Evolutionary conservation across 92 coral and sea anemone genomes (phyloP), one percentile per base, ranked within the genome.

Genomic region (Phymanthus crucifer): DNA sequence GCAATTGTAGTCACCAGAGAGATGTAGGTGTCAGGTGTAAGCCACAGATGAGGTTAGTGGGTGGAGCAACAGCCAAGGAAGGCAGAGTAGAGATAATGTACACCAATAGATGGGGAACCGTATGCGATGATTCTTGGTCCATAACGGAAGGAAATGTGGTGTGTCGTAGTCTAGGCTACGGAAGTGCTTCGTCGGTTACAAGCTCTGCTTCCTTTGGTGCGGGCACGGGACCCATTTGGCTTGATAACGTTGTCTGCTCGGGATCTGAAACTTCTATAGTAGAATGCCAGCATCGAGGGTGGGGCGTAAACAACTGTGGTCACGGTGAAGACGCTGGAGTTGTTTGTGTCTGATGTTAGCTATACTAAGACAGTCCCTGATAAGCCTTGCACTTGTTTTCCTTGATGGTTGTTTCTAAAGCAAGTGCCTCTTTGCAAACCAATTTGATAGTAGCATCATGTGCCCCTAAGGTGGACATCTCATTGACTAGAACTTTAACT

Each of bases 1-100:
- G 54, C 1, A 26, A 71, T 0, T 89, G 93, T 27, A 6, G n/a
- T 3, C 93, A 89, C 68, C 33, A 31, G 5, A 84, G 86, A 72
- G 90, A 89, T 50, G 88, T 86, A 11, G 93, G 93, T 14, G 82
- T 89, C 24, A 83, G 82, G 0, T 89, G 93, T 52, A 58, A 58
- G 32, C 31, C 32, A 54, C 11, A 4, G 66, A 58, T 58, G 23
- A 31, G 66, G 29, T 58, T 58, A 58, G 66, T 58, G 4, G 66
- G 66, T 14, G 66, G 66, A n/a, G 4, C 66, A 21, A 58, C 66
- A 58, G 66, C 66, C 66, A 58, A 58, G 32, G 66, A 58, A 58
- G 66, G 66, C n/a, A 58, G 66, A 58, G 66, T 58, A n/a, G 66
- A 58, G 24, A 58, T 58, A 8, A 19, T 58, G 29, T n/a, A 17